Evolutionary conservation across 2,113 vertebrate species (phyloP).

Genomic region (Scomber japonicus): DNA sequence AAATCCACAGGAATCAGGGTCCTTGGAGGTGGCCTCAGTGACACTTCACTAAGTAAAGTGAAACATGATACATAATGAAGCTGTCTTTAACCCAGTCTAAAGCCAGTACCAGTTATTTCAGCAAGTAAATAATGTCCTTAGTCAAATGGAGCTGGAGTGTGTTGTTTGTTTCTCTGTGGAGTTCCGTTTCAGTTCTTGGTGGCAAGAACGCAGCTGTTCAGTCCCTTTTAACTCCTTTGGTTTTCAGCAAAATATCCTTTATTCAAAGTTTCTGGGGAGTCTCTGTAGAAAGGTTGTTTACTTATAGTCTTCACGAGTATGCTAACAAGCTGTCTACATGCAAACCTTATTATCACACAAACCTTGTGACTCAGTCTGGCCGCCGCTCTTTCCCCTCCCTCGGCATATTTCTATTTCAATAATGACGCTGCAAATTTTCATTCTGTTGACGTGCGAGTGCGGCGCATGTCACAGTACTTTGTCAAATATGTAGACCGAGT

Average conservation of each 20-base stretch:
- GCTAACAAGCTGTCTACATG: constrained; percentile 73
- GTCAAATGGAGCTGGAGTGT: constrained; percentile 36
- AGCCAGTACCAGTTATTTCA: constrained; percentile 32
- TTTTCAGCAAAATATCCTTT: constrained; percentile 70
- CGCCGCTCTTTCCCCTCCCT: background rate
- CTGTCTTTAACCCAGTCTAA: constrained; percentile 9
- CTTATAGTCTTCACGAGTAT: constrained; percentile 55
- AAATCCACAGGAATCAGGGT: constrained; percentile 19
- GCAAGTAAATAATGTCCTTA: constrained; percentile 34
- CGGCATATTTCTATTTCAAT: constrained; percentile 64
- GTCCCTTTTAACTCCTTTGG: constrained; percentile 57
- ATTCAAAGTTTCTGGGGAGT: constrained; percentile 60
- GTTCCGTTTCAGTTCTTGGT: constrained; percentile 33
- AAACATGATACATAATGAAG: background rate
- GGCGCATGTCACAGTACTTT: constrained; percentile 64
- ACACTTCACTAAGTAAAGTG: constrained; percentile 10
- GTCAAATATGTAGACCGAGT: constrained; percentile 65
- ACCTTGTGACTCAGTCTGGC: constrained; percentile 50
- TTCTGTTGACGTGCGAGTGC: constrained; percentile 49
- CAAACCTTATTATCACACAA: constrained; percentile 69
- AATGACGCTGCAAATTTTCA: constrained; percentile 61
- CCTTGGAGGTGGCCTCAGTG: background rate
- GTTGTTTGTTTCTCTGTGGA: constrained; percentile 41
- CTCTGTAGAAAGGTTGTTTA: constrained; percentile 67
- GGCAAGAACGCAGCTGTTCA: constrained; percentile 62